Percentiles rank a stretch among this genome's conserved stretches.
phyloP scores from a whole-genome alignment of 2,888 invertebrate genomes.

The Mimumesa dahlbomi region DNA sequence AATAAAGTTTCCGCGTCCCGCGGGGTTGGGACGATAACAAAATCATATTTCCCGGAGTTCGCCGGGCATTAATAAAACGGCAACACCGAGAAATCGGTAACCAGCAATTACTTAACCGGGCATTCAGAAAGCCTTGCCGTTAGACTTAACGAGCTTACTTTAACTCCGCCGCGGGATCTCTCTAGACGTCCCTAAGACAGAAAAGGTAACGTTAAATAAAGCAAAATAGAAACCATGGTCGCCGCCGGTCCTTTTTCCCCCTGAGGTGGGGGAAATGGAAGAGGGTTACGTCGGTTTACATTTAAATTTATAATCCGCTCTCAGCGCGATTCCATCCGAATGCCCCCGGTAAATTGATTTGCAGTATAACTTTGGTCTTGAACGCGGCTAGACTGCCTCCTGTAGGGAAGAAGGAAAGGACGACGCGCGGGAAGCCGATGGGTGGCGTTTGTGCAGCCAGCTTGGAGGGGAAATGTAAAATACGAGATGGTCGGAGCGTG shows the following conservation, averaged over 20 bases:
- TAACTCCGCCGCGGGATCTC: neutral
- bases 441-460: constrained; percentile 8
- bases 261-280: too few species aligned
- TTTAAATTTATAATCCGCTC: constrained; percentile 72
- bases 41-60: neutral
- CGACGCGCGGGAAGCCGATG: constrained; percentile 25
- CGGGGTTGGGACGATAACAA: neutral
- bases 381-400: neutral
- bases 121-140: constrained; percentile 3
- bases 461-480: constrained; percentile 64
- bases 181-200: neutral
- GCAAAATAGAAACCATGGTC: neutral
- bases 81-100: constrained; percentile 22
- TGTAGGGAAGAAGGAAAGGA: constrained; percentile 10
- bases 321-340: constrained; percentile 56
- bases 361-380: constrained; percentile 44
- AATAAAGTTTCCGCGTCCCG: neutral
- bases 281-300: constrained; percentile 64
- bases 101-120: constrained; percentile 19
- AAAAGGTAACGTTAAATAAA: neutral
- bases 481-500: constrained; percentile 60
- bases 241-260: constrained; percentile 20
- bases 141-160: neutral
- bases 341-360: constrained; percentile 69
- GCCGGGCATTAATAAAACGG: too few species aligned